These are phyloP conservation scores for Pherbina coryleti DNA, from an alignment of 2,888 invertebrate species.

Conservation along the genomic window DNA sequence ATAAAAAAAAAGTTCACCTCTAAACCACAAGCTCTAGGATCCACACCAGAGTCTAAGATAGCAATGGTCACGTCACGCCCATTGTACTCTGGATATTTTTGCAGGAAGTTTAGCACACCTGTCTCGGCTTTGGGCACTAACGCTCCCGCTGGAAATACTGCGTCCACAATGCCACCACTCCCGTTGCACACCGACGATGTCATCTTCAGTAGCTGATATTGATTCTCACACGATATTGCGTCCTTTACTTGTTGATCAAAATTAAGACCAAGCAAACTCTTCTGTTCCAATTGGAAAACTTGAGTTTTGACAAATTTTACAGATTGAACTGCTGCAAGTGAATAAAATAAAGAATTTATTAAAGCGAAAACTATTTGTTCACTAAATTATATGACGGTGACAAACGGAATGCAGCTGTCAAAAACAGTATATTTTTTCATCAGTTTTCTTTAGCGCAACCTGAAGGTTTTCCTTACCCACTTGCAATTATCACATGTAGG, in stretches of 20 bases:
- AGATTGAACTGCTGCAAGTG: conserved; percentile 20
- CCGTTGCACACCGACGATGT: conserved; percentile 46
- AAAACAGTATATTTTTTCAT: not conserved
- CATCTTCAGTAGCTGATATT: conserved; percentile 2
- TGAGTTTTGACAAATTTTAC: conserved; percentile 1
- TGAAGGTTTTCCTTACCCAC: no score
- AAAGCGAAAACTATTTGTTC: not conserved
- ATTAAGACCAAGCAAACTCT: not conserved
- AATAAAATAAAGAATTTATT: not conserved
- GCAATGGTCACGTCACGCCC: conserved; percentile 93
- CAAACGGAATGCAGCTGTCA: conserved; percentile 46
- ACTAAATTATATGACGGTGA: conserved; percentile 32
- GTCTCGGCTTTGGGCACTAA: conserved; percentile 96
- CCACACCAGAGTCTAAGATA: conserved; percentile 97
- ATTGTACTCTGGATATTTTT: conserved; percentile 91
- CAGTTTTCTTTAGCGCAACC: not conserved
- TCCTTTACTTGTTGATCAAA: conserved; percentile 34
- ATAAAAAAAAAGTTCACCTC: conserved; percentile 75
- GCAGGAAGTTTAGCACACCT: conserved; percentile 86
- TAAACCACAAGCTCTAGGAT: conserved; percentile 94
- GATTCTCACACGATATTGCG: conserved; percentile 25
- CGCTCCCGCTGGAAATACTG: conserved; percentile 85
- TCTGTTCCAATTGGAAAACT: not conserved
- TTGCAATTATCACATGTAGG: not conserved
- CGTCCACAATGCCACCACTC: conserved; percentile 70